Percentiles rank a stretch among this genome's conserved stretches.
Evolutionary conservation across 2,797 vertebrate genomes (phyloP).

Genomic region (Melanitta fusca): DNA sequence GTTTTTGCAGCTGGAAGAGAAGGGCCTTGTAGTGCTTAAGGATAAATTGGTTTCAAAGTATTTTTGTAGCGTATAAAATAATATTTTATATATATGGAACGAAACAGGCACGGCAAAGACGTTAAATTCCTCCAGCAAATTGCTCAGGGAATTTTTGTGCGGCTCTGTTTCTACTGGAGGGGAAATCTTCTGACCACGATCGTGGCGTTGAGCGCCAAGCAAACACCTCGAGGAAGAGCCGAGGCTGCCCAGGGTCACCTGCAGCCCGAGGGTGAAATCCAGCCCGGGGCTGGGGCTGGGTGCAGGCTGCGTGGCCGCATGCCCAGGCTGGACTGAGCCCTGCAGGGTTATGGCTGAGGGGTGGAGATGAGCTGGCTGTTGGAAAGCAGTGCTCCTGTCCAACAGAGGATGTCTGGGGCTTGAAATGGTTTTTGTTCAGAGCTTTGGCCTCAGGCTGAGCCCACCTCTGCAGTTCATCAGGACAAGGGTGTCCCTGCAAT

Average conservation of each 20-base stretch:
- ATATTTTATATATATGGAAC: background rate
- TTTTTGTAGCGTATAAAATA: background rate
- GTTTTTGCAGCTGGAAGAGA: conserved; percentile 35
- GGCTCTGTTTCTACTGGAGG: background rate
- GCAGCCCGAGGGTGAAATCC: accelerated
- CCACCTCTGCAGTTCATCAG: background rate
- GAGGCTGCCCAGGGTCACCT: background rate
- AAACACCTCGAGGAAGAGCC: background rate
- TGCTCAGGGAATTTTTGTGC: background rate
- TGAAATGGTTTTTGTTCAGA: background rate
- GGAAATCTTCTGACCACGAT: background rate
- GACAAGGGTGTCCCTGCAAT: background rate
- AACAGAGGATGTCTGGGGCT: background rate
- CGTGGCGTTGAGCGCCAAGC: background rate
- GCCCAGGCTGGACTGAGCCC: background rate
- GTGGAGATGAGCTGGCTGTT: background rate
- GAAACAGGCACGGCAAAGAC: background rate
- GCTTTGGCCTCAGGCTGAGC: background rate
- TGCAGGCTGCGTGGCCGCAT: background rate
- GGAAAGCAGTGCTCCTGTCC: background rate
- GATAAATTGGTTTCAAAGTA: background rate
- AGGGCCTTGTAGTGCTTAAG: background rate
- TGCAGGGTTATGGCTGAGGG: background rate
- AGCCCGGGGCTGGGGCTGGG: accelerated
- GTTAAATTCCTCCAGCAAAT: background rate